Percentiles rank a stretch among this genome's conserved stretches.
phyloP scores from a whole-genome alignment of 2,113 vertebrate species.

The Lycocorax pyrrhopterus region DNA sequence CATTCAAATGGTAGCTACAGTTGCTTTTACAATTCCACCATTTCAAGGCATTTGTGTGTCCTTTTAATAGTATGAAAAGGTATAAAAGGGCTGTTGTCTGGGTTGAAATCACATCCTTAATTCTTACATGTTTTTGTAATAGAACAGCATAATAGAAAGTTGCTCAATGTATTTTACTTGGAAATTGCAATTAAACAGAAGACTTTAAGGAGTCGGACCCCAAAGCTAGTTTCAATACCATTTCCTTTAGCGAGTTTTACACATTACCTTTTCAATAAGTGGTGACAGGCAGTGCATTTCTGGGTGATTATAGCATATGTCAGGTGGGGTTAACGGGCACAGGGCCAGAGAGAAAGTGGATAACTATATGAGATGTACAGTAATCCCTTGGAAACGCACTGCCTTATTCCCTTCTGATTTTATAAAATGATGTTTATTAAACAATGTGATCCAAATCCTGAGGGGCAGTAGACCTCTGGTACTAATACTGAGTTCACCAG shows the following conservation, averaged over 20 bases:
- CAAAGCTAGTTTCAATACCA: slow-evolving; percentile 43
- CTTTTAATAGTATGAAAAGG: not conserved
- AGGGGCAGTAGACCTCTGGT: not conserved
- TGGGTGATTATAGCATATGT: slow-evolving; percentile 57
- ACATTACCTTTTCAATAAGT: slow-evolving; percentile 54
- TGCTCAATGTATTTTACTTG: slow-evolving; percentile 41
- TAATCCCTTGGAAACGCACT: slow-evolving; percentile 52
- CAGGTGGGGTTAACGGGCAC: slow-evolving; percentile 49
- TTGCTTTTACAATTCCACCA: not conserved
- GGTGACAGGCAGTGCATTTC: slow-evolving; percentile 65
- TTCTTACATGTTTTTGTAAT: slow-evolving; percentile 2
- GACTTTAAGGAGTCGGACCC: slow-evolving; percentile 13
- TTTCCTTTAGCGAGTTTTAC: slow-evolving; percentile 56
- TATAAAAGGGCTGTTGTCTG: not conserved
- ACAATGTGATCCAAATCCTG: slow-evolving; percentile 29
- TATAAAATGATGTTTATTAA: slow-evolving; percentile 46
- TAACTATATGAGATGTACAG: slow-evolving; percentile 38
- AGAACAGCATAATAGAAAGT: slow-evolving; percentile 27
- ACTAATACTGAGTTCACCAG: not conserved
- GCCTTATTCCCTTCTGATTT: slow-evolving; percentile 44
- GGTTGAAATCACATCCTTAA: slow-evolving; percentile 1
- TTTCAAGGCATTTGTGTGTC: not conserved
- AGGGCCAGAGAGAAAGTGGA: slow-evolving; percentile 49
- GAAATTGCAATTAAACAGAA: slow-evolving; percentile 55
- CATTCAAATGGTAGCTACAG: not conserved